Conservation (phyloP, 2,797 vertebrate species). For the Philypnodon macrostomus region DNA sequence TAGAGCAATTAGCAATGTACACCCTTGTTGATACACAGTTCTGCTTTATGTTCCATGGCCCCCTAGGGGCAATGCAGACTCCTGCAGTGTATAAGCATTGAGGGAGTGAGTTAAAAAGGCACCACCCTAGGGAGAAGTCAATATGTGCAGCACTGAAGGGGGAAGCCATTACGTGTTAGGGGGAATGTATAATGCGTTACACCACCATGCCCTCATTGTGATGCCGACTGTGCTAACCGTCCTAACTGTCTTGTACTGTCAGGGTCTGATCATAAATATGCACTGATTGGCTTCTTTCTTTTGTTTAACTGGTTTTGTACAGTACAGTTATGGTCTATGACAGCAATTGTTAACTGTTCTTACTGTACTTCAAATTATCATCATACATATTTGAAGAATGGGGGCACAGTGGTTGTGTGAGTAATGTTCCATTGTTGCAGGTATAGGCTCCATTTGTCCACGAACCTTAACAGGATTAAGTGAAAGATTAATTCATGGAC, state of each 20-base stretch:
- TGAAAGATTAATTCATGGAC: too few relatives aligned
- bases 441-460: too few relatives aligned
- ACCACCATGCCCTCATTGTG: slow-evolving; percentile 38
- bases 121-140: slow-evolving; percentile 36
- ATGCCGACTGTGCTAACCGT: slow-evolving; percentile 37
- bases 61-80: slow-evolving; percentile 42
- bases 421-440: too few relatives aligned
- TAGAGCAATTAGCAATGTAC: slow-evolving; percentile 59
- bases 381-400: too few relatives aligned
- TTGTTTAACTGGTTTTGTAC: background rate
- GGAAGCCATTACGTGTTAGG: slow-evolving; percentile 36
- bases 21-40: slow-evolving; percentile 46
- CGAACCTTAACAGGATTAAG: too few relatives aligned
- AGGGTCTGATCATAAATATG: slow-evolving; percentile 29
- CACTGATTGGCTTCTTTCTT: slow-evolving; percentile 28
- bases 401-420: too few relatives aligned
- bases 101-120: slow-evolving; percentile 39
- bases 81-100: slow-evolving; percentile 38
- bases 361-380: too few relatives aligned
- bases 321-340: background rate
- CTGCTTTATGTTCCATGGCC: slow-evolving; percentile 44
- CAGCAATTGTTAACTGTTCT: background rate
- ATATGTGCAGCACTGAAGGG: slow-evolving; percentile 30
- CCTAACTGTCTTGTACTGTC: slow-evolving; percentile 15
- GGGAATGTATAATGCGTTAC: slow-evolving; percentile 31